Percentiles rank a stretch among this genome's conserved stretches.
Evolutionary conservation across 2,113 vertebrate species (phyloP).

Genomic region (Hippocampus zosterae): DNA sequence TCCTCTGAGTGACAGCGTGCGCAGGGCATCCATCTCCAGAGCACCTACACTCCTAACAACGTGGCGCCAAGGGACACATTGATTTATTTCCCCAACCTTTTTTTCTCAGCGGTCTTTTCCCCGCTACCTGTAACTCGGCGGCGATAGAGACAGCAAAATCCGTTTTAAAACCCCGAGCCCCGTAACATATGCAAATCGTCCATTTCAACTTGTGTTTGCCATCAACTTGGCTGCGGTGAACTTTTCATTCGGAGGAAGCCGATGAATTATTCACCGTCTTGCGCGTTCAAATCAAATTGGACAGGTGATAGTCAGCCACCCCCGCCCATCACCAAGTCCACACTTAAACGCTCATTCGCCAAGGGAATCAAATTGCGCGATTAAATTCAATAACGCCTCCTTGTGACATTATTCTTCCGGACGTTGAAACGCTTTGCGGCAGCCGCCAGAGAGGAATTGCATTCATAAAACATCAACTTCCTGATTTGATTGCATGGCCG

Average conservation of each 20-base stretch:
- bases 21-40: constrained; percentile 49
- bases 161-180: neutral
- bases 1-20: constrained; percentile 7
- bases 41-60: constrained; percentile 33
- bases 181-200: neutral
- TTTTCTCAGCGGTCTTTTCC: neutral
- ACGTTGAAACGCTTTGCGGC: constrained; percentile 51
- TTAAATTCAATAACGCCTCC: constrained; percentile 43
- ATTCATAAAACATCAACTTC: constrained; percentile 55
- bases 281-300: neutral
- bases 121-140: neutral
- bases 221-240: constrained; percentile 1
- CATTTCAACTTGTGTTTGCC: constrained; percentile 6
- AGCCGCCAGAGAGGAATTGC: constrained; percentile 22
- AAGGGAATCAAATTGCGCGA: constrained; percentile 29
- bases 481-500: constrained; percentile 54
- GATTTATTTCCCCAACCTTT: constrained; percentile 38
- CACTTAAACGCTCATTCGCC: constrained; percentile 24
- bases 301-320: neutral
- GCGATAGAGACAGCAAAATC: neutral
- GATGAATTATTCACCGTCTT: constrained; percentile 35
- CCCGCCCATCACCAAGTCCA: constrained; percentile 5
- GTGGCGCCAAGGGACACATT: constrained; percentile 43
- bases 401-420: constrained; percentile 41
- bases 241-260: constrained; percentile 4